Base-by-base conservation (phyloP, 35 echinoderm and acorn worm genomes). In the Apostichopus japonicus region DNA sequence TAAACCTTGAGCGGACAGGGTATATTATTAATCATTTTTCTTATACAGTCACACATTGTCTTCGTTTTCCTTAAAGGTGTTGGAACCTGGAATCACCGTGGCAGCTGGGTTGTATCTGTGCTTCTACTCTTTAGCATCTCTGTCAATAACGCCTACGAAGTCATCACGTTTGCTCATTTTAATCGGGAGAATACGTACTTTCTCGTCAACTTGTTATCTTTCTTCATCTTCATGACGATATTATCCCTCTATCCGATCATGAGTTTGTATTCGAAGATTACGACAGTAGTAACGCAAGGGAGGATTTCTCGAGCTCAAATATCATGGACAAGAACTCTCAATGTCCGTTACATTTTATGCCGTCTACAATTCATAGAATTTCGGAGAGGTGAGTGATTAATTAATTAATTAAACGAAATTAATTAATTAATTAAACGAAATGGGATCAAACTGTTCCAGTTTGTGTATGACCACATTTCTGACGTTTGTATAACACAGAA, bases 211-310 rank as follows among this genome's bases (percentile, higher is more conserved):
- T 14, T 21, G 15, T 19, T 75, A 75, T 75, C 71, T 19, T 75
- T n/a, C 22, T 75, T 75, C 6, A 21, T 75, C n/a, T 75, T 75
- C 17, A 75, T 75, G 71, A 21, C n/a, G 71, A 19, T 19, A n/a
- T 75, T 75, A 75, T 75, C 11, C n/a, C 71, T 75, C 71, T 75
- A 75, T 75, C 71, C 71, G 71, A 23, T 75, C 71, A 75, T 75
- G 71, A 75, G 71, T 75, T 75, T 75, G 21, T 75, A 75, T n/a
- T 75, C 71, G 16, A 75, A 75, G 71, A 75, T 75, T 0, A 75
- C 15, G 21, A 75, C 71, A n/a, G 13, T 19, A 19, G 13, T 19
- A 0, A 75, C 22, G 16, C 71, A 75, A 75, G 17, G 6, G 21
- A 75, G n/a, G 71, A 7, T 21, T 75, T 7, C 71, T 75, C 33